Conservation (phyloP, 2,113 vertebrate species). For the Cygnus atratus region DNA sequence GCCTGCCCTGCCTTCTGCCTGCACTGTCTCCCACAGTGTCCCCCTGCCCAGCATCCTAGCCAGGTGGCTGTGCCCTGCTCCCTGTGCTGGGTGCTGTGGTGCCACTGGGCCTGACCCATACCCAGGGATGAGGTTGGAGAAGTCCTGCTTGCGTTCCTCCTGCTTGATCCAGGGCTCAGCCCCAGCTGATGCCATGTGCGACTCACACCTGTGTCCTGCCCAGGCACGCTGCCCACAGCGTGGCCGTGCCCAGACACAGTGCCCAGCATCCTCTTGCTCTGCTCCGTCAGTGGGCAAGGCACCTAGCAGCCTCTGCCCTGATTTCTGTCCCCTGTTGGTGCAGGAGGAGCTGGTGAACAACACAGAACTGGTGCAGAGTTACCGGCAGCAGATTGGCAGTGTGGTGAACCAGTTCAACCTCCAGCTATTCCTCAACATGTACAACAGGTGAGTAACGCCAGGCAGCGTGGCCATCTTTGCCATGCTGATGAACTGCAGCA, state of each 20-base stretch:
- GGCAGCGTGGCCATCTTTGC: neutral
- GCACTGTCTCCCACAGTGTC: rapidly evolving
- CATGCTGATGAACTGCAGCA: rapidly evolving
- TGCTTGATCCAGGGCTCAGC: neutral
- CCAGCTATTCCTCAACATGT: constrained; percentile 99
- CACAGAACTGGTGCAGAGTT: constrained; percentile 95
- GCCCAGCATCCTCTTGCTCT: neutral
- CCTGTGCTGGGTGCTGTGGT: neutral
- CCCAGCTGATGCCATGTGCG: rapidly evolving
- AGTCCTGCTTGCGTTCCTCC: neutral
- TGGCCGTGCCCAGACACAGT: rapidly evolving
- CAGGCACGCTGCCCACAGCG: neutral
- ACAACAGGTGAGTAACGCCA: constrained; percentile 85
- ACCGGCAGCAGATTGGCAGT: constrained; percentile 92
- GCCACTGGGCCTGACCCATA: neutral
- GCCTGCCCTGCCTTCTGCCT: neutral
- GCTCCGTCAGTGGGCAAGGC: rapidly evolving
- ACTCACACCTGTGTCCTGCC: rapidly evolving
- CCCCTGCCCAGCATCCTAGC: neutral
- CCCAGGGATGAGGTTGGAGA: neutral
- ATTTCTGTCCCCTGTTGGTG: neutral
- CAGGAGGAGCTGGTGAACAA: constrained; percentile 97
- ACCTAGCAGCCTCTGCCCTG: neutral
- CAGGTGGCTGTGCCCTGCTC: neutral
- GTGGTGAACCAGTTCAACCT: constrained; percentile 95